Base-by-base conservation (phyloP, 2,797 vertebrate species). In the Ptychadena robeensis region DNA sequence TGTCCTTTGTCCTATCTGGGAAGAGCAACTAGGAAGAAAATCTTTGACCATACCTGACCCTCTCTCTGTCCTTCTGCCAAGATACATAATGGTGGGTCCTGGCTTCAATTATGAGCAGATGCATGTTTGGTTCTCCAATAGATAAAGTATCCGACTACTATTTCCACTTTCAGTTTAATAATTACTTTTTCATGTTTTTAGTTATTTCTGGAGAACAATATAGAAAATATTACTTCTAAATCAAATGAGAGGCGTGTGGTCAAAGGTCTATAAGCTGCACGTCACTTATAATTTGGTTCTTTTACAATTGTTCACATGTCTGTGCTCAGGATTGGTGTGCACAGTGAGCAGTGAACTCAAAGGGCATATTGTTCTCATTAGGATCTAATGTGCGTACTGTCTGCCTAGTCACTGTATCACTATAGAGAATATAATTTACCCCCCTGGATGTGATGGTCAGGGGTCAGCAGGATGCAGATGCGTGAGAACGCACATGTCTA, bases 401-500 rank as follows among this genome's bases (percentile, higher is more conserved):
- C 12, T 14, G 31, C 69, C 40, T 18, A 71, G 31, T 2, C 59
- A 81, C 48, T 48, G 48, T 74, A 68, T 74, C 35, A 75, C 68
- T 38, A 25, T 66, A 30, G 32, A 15, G 59, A 31, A 31, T 53
- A 73, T 27, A 34, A 8, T 40, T 59, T 44, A 9, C 32, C 48
- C 71, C 63, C 61, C 40, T 59, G 65, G 59, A 63, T 64, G 66
- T 75, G 31, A 44, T 25, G 57, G 73, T 77, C 35, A 71, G 11
- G 28, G 73, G 67, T 40, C 81, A 65, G 67, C 65, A 71, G 38
- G 73, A 72, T 77, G 67, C 73, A 48, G 57, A 53, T 27, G 27
- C 25, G 1, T 71, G 81, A 48, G 65, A 82, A 57, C 66, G 53
- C n/a, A 40, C 32, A 70, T 77, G 74, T 77, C 38, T 63, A n/a